Conservation (phyloP, 2,888 invertebrate genomes). For the Brachynemurus nebulosus region DNA sequence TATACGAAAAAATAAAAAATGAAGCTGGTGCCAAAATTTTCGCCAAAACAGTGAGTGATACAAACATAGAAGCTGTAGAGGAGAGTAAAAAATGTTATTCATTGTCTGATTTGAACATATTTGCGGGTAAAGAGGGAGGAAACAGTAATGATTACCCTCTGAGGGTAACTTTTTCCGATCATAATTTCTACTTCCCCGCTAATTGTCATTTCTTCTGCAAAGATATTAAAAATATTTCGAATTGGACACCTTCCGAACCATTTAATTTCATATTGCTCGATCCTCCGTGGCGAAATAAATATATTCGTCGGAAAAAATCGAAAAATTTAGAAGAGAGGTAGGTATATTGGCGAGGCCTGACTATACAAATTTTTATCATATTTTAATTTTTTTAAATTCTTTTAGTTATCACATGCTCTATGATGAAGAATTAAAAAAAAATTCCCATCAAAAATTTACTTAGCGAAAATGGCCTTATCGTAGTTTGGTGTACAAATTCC, state of each 20-base stretch:
- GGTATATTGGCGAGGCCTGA: constrained; percentile 11
- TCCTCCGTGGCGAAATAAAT: constrained; percentile 96
- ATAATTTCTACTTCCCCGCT: constrained; percentile 50
- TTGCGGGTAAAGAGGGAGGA: constrained; percentile 36
- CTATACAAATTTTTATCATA: constrained; percentile 12
- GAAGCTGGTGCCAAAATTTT: constrained; percentile 17
- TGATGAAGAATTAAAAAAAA: constrained; percentile 53
- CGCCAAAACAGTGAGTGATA: constrained; percentile 19
- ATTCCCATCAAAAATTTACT: constrained; percentile 56
- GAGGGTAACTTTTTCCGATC: constrained; percentile 33
- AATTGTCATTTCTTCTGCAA: constrained; percentile 53
- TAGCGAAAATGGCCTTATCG: constrained; percentile 50
- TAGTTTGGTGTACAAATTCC: constrained; percentile 89
- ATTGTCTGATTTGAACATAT: constrained; percentile 24
- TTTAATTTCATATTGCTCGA: constrained; percentile 80
- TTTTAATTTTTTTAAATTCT: constrained; percentile 9
- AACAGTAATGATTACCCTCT: constrained; percentile 39
- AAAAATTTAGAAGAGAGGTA: constrained; percentile 47
- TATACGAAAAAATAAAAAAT: constrained; percentile 15
- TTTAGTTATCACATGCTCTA: constrained; percentile 67
- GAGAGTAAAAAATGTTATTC: constrained; percentile 30
- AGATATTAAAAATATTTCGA: constrained; percentile 43
- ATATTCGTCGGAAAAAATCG: constrained; percentile 65
- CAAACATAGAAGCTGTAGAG: constrained; percentile 29
- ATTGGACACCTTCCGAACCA: constrained; percentile 32